Base-by-base conservation (phyloP, 2,888 invertebrate genomes). In the Lamellibrachia columna region DNA sequence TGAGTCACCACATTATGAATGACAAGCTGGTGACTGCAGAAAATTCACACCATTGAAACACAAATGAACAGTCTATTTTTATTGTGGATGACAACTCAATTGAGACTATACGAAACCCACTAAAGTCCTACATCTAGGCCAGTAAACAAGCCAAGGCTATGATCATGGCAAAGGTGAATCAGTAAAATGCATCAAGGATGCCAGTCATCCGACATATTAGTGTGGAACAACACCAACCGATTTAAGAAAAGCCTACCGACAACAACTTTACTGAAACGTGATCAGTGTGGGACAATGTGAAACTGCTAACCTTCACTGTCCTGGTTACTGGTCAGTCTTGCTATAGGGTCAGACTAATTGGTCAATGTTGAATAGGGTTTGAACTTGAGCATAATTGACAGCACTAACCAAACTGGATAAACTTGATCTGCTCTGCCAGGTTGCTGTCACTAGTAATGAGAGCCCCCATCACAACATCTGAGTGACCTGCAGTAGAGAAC, bases 381-480 rank as follows among this genome's bases (percentile, higher is more conserved):
- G n/a, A 75, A 75, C 75, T n/a, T 3, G 22, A 75, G 75, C n/a
- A 6, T 15, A 75, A 22, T 2, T 75, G 15, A 22, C 75, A 60
- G 4, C 22, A 96, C 95, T 96, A 97, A 98, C 98, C 98, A 96
- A 98, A 98, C 97, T 99, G 99, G 93, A 98, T 97, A 97, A 98
- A 99, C 15, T 98, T 97, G 75, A 99, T 96, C 95, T 97, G 97
- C 15, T 98, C 97, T 93, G 97, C 98, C 3, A 99, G 95, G 91
- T 97, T 97, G 90, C 98, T 97, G 94, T 98, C 97, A 94, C 98
- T 98, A 3, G 98, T 97, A 75, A 98, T 97, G 8, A 98, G 97
- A 28, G 98, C 98, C 2, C 99, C 99, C 99, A 99, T 99, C 7
- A 99, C 98, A 52, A 99, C 98, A 97, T 99, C 99, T 0, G 98